Base-by-base conservation (phyloP, 2,888 invertebrate species). In the Eristalis intricaria region DNA sequence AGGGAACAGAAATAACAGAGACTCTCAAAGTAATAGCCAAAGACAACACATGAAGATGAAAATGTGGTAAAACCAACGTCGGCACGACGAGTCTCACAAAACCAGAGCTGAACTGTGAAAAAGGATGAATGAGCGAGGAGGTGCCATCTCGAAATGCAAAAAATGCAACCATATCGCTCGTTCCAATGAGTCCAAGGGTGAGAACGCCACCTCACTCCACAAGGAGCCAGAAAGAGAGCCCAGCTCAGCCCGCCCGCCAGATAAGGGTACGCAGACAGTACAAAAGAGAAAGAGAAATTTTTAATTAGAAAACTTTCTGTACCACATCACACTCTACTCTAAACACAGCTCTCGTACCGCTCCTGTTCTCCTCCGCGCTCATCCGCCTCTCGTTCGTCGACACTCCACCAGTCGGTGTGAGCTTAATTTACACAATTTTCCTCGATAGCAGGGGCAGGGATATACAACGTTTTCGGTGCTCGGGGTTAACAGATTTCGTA, bases 261-360 rank as follows among this genome's bases (percentile, higher is more conserved):
- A 83, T 86, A 86, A 86, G 78, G 56, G 40, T 66, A 58, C 61
- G 32, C 82, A 75, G 11, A 74, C 35, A 65, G 65, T 26, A 60
- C 23, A 29, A 60, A 23, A 15, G 23, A 76, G 68, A 68, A 29
- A 29, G 64, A 65, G 82, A 71, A 78, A 86, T 78, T 82, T 86
- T 86, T 86, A 86, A 86, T 86, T 86, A 86, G 86, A 86, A 86
- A 86, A 86, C 83, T 86, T 86, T 86, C 35, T 71, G 75, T 83
- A 83, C 78, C 84, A 63, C 80, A 76, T 76, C 70, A 35, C 71
- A 80, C 84, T 80, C 43, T 19, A 74, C 38, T 69, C 85, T 82
- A 77, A 82, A 85, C 68, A 61, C 73, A 60, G 15, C 60, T 19
- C 50, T 8, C 8, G n/a, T 19, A n/a, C 50, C 19, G n/a, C 19